Conservation (phyloP, 2,113 vertebrate genomes). For the Ophthalmotilapia sp. region DNA sequence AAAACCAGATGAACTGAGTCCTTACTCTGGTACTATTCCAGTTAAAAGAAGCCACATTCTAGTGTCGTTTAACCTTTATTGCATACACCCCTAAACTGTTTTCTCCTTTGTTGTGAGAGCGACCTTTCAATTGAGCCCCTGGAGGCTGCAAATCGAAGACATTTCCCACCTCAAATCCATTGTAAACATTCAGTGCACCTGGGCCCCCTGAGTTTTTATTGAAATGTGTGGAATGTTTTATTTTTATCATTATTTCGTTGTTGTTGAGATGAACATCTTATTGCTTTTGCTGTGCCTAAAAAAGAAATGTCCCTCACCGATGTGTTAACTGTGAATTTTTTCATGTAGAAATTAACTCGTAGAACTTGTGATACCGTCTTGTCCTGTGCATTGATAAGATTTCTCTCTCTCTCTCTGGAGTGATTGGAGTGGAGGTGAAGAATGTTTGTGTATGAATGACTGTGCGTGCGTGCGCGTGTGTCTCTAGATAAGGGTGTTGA, state of each 20-base stretch:
- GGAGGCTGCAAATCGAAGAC: background rate
- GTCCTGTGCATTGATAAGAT: constrained; percentile 59
- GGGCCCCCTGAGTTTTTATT: background rate
- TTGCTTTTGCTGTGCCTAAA: constrained; percentile 66
- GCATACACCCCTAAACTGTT: background rate
- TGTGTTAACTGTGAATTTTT: constrained; percentile 55
- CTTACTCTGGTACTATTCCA: constrained; percentile 6
- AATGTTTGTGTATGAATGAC: background rate
- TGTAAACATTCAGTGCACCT: constrained; percentile 47
- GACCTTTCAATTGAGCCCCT: background rate
- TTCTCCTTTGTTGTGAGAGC: background rate
- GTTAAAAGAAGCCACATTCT: background rate
- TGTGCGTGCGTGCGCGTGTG: background rate
- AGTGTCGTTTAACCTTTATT: background rate
- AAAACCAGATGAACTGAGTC: constrained; percentile 43
- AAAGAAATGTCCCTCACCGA: constrained; percentile 39
- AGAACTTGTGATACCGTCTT: constrained; percentile 63
- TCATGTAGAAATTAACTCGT: constrained; percentile 53
- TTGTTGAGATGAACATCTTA: constrained; percentile 32
- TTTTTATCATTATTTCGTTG: constrained; percentile 25
- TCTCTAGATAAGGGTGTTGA: constrained; percentile 26
- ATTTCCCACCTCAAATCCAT: background rate
- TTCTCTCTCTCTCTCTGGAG: constrained; percentile 16
- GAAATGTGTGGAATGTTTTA: constrained; percentile 43
- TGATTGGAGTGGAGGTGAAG: background rate